Evolutionary conservation across 2,888 invertebrate genomes (phyloP), one percentile per base, ranked within the genome.

Genomic region (Cybosia mesomella): DNA sequence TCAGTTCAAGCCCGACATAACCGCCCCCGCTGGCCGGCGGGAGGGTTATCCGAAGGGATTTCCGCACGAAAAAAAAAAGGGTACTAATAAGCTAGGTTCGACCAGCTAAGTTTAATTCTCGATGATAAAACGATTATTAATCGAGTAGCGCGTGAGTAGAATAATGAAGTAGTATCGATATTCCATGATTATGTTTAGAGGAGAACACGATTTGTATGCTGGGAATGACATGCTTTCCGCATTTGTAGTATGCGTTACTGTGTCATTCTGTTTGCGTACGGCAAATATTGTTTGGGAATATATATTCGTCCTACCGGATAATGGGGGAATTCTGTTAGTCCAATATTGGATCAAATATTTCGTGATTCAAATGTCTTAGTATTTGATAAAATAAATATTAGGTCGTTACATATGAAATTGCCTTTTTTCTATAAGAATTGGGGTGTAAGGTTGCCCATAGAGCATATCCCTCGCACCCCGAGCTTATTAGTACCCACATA

Each of bases 111-210:
- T n/a, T n/a, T n/a, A 28, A 28, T n/a, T n/a, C 49, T 49, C 49
- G 49, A n/a, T 49, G n/a, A n/a, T 49, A 49, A 43, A 49, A 49
- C 49, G 49, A 18, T 49, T 49, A 80, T 77, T 82, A 82, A 73
- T 71, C 68, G 70, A 55, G 67, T 49, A 66, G 66, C 22, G 62
- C 73, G 73, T 39, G 70, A 43, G 18, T 4, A 18, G 80, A 82
- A 79, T 79, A 81, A 72, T 79, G 49, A 71, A 73, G 58, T 63
- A 61, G 49, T 53, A 53, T 79, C 75, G 81, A 81, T 83, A 81
- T 72, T 76, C 71, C 70, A n/a, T 57, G 53, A 70, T 76, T 68
- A 43, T 65, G 73, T 79, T 65, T 60, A 73, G 73, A 53, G 64
- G 67, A 24, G 59, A 32, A 61, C 60, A 54, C 15, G 59, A 24